Evolutionary conservation across 2,797 vertebrate genomes (phyloP).

Genomic region (Malacoraja senta): DNA sequence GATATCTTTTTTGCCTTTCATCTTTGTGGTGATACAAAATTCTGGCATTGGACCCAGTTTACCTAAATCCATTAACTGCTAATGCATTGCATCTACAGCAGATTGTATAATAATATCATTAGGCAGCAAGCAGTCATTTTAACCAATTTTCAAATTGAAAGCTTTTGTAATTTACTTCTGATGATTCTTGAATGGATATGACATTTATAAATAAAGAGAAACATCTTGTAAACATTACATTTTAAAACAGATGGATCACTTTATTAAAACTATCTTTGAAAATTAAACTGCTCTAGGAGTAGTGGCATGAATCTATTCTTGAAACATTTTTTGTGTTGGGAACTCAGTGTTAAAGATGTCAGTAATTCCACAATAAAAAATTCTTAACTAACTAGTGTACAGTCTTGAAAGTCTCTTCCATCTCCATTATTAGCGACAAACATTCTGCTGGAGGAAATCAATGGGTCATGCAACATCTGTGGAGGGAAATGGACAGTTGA

Average conservation of each 20-base stretch:
- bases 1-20: background rate
- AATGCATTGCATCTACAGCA: background rate
- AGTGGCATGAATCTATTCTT: background rate
- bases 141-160: background rate
- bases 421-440: too few relatives aligned
- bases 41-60: background rate
- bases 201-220: background rate
- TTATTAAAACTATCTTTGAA: background rate
- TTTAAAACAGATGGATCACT: background rate
- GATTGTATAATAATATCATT: slow-evolving; percentile 17
- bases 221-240: background rate
- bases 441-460: too few relatives aligned
- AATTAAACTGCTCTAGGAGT: background rate
- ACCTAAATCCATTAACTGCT: background rate
- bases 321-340: background rate
- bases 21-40: background rate
- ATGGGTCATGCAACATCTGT: too few relatives aligned
- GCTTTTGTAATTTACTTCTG: background rate
- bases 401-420: too few relatives aligned
- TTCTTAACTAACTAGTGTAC: background rate
- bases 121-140: background rate
- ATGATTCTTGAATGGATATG: background rate
- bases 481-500: too few relatives aligned
- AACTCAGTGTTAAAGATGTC: background rate
- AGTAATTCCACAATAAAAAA: background rate